These are phyloP conservation scores for Philhelius pedissequus DNA, from an alignment of 2,888 invertebrate species.

Conservation along the genomic window DNA sequence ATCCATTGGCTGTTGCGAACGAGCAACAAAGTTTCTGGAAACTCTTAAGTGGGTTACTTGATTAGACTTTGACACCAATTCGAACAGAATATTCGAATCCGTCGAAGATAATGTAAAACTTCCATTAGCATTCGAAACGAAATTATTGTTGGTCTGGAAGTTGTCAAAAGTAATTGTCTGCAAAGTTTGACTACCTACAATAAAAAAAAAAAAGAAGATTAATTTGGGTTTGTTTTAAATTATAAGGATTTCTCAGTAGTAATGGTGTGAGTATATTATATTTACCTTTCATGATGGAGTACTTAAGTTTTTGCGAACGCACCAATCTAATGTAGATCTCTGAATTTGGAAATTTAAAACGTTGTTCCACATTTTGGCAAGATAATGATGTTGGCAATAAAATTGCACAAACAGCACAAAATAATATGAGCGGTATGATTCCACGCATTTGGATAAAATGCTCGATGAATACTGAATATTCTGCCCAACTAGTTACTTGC, in stretches of 20 bases:
- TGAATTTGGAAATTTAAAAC: slow-evolving; percentile 73
- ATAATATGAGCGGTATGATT: neutral
- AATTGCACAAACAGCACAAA: neutral
- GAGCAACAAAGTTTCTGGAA: slow-evolving; percentile 71
- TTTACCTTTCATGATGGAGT: slow-evolving; percentile 74
- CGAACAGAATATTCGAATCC: slow-evolving; percentile 71
- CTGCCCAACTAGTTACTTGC: neutral
- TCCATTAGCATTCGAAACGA: slow-evolving; percentile 71
- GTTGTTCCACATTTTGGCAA: slow-evolving; percentile 73
- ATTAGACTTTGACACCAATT: slow-evolving; percentile 68
- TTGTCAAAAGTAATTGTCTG: slow-evolving; percentile 75
- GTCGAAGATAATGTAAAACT: slow-evolving; percentile 67
- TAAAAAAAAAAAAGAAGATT: neutral
- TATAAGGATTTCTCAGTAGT: neutral
- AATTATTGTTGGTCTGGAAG: slow-evolving; percentile 70
- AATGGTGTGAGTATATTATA: no score
- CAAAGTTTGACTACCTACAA: slow-evolving; percentile 69
- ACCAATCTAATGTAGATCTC: slow-evolving; percentile 72
- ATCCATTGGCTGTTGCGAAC: slow-evolving; percentile 72
- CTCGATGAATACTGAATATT: neutral
- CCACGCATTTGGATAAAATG: slow-evolving; percentile 37
- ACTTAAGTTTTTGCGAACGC: slow-evolving; percentile 73
- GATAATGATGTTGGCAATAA: slow-evolving; percentile 33
- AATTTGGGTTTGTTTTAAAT: neutral
- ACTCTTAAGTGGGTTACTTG: slow-evolving; percentile 73